Evolutionary conservation across 2,888 invertebrate species (phyloP), one percentile per base, ranked within the genome.

Genomic region (Philereme transversata): DNA sequence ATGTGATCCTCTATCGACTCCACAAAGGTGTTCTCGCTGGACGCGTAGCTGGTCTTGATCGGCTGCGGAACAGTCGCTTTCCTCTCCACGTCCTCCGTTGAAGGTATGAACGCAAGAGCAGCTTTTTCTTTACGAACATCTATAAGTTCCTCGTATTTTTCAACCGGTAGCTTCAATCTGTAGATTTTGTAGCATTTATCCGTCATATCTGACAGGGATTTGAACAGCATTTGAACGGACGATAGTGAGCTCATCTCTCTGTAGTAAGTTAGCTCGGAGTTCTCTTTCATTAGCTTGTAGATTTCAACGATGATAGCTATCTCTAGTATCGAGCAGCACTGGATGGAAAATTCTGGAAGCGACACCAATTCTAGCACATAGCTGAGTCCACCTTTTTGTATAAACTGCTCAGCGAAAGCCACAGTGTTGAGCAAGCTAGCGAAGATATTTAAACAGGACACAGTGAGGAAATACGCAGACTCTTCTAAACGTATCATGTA

Each of bases 301-400:
- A 94, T 93, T 70, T 94, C 94, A 54, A 94, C 93, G 4, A 93
- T 88, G 3, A 94, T 93, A 0, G 93, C 90, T 57, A 94, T 93
- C 76, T 95, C 95, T 11, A 95, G 80, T 46, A 95, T 91, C 3
- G 93, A 87, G 70, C 94, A 95, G 71, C 94, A 94, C 60, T 92
- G 92, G 64, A 93, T 93, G 0, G 94, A 93, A 66, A 95, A 95
- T 51, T 92, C 87, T 0, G 92, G 82, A 50, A 94, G 78, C 0
- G 90, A 82, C 1, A 95, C 86, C 56, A 95, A 70, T 62, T 93
- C 91, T 4, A 94, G 72, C 0, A 94, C 93, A 66, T 94, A 93
- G 44, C 92, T 87, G 41, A 95, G 79, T 0, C 94, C 95, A 0
- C 93, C 90, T 47, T 93, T 88, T 62, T 93, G 92, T 5, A 93